Evolutionary conservation across 2,888 invertebrate species (phyloP), one percentile per base, ranked within the genome.

Genomic region (Agriopis marginaria): DNA sequence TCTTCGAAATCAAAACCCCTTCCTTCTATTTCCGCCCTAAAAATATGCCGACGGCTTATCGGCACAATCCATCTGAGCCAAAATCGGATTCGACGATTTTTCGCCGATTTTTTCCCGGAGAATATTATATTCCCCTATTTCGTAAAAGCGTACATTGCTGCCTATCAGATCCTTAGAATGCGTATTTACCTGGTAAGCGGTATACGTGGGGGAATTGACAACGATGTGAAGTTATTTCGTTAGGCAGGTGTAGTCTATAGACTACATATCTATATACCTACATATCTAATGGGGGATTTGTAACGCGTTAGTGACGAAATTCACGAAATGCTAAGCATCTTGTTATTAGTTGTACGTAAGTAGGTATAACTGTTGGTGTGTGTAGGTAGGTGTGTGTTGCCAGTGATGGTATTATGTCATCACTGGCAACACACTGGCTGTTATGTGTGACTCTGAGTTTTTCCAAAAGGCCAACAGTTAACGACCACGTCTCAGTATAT

Each of bases 31-130:
- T 74, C 71, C 72, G 66, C 55, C n/a, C 5, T 53, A 58, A 53
- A 68, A 76, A 69, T 73, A 73, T 63, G 73, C 66, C 71, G 63
- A 70, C 73, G 66, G 75, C 74, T 75, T 76, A 76, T 76, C 76
- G 70, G 58, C 50, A 64, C 68, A 67, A 72, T 76, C 74, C 75
- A 75, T 75, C 74, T 63, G 68, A 71, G 71, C 72, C 71, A 51
- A 73, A 76, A 76, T 76, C 71, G 70, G 74, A 70, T 76, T 73
- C 69, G 62, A 47, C 65, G 70, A 70, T 66, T 69, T 68, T 56
- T 44, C 59, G 42, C 17, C 60, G 47, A 50, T 65, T 68, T 68
- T 73, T 75, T 61, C 67, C 72, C 51, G 64, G 62, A 66, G 63
- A 72, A 72, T 74, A 75, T 75, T 65, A 75, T 75, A 75, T 72